phyloP scores from a whole-genome alignment of 2,888 invertebrate species.

The Eucera pruinosa region DNA sequence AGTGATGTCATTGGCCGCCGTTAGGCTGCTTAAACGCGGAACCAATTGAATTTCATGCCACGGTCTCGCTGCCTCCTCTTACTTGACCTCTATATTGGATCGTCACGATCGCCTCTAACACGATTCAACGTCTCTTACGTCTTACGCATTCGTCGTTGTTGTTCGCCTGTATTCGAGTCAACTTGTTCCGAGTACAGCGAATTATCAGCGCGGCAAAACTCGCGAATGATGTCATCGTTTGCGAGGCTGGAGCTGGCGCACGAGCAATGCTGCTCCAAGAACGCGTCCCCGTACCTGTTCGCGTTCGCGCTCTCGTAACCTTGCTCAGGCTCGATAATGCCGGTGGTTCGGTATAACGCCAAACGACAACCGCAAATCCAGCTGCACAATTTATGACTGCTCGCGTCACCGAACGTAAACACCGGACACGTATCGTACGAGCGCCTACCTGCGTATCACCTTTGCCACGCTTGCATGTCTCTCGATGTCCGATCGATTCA shows the following conservation, averaged over 20 bases:
- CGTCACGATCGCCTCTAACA: not conserved
- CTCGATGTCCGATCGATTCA: not conserved
- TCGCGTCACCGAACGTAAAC: conserved; percentile 19
- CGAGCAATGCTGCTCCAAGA: conserved; percentile 18
- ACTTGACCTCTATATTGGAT: conserved; percentile 21
- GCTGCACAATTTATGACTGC: conserved; percentile 25
- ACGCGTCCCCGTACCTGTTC: conserved; percentile 12
- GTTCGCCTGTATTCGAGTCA: not conserved
- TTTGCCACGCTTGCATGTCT: not conserved
- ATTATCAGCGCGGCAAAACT: conserved; percentile 29
- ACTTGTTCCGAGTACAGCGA: not conserved
- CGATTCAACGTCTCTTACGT: not conserved
- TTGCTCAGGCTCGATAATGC: conserved; percentile 45
- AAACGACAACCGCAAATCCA: conserved; percentile 8
- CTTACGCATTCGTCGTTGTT: not conserved
- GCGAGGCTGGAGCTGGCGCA: not conserved
- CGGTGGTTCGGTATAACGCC: not conserved
- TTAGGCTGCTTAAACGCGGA: conserved; percentile 52
- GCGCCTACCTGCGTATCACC: not conserved
- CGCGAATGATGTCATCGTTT: conserved; percentile 40
- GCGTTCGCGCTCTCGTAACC: conserved; percentile 50
- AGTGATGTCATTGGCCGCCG: conserved; percentile 68
- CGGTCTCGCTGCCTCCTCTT: conserved; percentile 17
- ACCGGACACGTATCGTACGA: not conserved
- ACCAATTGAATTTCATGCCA: conserved; percentile 69